Conservation (phyloP, 2,888 invertebrate species). For the Dorcus parallelipipedus region DNA sequence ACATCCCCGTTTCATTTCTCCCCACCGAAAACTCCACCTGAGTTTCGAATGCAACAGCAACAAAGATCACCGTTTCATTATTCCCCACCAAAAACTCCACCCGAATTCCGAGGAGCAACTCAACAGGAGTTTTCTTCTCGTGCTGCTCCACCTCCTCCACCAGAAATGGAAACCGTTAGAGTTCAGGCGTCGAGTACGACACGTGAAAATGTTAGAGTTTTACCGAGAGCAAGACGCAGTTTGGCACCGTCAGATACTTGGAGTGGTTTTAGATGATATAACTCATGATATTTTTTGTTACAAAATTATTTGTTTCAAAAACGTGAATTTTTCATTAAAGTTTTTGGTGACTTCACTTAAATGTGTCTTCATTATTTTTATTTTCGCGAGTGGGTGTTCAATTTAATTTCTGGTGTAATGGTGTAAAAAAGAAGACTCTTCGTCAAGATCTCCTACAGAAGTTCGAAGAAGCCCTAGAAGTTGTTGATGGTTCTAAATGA, state of each 20-base stretch:
- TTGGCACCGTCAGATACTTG: constrained; percentile 37
- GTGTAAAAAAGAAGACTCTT: too few relatives aligned
- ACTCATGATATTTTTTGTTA: too few relatives aligned
- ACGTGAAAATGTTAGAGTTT: constrained; percentile 1
- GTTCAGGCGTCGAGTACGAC: constrained; percentile 7
- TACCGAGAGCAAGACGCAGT: constrained; percentile 15
- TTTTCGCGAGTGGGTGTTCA: too few relatives aligned
- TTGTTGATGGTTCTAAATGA: too few relatives aligned
- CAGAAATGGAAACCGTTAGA: constrained; percentile 8
- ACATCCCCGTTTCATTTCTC: constrained; percentile 30
- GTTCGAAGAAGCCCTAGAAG: too few relatives aligned
- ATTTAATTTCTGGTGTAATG: too few relatives aligned
- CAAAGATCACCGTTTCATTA: constrained; percentile 29
- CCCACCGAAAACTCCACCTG: constrained; percentile 22
- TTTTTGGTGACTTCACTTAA: too few relatives aligned
- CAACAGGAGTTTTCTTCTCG: too few relatives aligned
- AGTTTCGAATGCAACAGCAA: not conserved
- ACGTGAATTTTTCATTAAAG: too few relatives aligned
- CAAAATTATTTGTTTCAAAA: too few relatives aligned
- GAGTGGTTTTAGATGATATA: constrained; percentile 33
- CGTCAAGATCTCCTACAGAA: too few relatives aligned
- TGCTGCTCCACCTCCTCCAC: not conserved
- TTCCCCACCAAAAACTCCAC: constrained; percentile 25
- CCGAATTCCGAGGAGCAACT: not conserved
- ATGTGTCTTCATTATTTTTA: too few relatives aligned